Percentiles rank a stretch among this genome's conserved stretches.
Conservation (phyloP, 2,888 invertebrate genomes). For the Heteropelma amictum region DNA sequence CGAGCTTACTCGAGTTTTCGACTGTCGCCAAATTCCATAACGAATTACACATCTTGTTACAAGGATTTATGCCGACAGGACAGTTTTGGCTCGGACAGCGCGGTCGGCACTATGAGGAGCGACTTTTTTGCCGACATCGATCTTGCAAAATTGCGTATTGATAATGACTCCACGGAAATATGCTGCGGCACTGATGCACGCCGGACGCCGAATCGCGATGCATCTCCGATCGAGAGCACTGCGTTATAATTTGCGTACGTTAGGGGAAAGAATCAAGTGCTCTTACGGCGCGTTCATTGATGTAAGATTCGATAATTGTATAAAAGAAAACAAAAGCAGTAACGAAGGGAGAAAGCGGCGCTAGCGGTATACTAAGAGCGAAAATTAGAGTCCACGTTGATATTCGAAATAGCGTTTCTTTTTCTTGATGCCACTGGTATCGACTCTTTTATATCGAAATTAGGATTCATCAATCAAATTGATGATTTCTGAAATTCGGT, state of each 20-base stretch:
- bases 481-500: too few species aligned
- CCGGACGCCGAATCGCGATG: constrained; percentile 67
- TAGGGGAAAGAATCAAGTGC: neutral
- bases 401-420: neutral
- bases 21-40: constrained; percentile 57
- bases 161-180: constrained; percentile 66
- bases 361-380: constrained; percentile 22
- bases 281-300: constrained; percentile 7
- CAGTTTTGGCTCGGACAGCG: constrained; percentile 74
- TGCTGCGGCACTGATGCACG: constrained; percentile 70
- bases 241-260: constrained; percentile 66
- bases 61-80: constrained; percentile 72
- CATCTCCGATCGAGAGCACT: constrained; percentile 74
- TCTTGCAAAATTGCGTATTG: constrained; percentile 70
- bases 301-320: constrained; percentile 51
- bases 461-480: neutral
- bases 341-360: constrained; percentile 1
- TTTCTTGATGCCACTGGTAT: too few species aligned
- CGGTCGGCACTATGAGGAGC: constrained; percentile 76
- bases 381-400: neutral
- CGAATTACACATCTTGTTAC: constrained; percentile 65
- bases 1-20: constrained; percentile 60
- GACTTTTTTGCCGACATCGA: constrained; percentile 75
- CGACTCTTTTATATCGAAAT: too few species aligned
- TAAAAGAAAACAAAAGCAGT: constrained; percentile 27